Base-by-base conservation (phyloP, 2,888 invertebrate genomes). In the Neocrepidodera transversa region DNA sequence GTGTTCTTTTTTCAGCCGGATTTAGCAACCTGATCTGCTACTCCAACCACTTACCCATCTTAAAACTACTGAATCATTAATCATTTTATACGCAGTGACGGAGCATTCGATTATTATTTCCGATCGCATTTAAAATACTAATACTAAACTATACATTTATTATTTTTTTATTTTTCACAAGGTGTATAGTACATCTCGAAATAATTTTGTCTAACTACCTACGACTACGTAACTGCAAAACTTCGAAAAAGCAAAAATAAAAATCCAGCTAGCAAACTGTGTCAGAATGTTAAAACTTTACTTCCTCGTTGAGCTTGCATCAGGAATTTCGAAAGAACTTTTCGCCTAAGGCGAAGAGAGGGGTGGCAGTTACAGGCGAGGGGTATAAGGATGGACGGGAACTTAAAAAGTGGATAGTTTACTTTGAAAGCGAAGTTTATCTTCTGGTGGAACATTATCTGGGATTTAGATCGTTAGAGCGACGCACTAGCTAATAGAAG, bases 381-480 rank as follows among this genome's bases (percentile, higher is more conserved):
- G 20, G 17, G 17, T 26, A 32, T 10, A 43, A 36, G 17, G 30
- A 45, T n/a, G 20, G 8, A 11, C 32, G 42, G n/a, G 23, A 40
- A 57, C 57, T 50, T 43, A 61, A 61, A 57, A 57, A 61, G 48
- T 53, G 52, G 53, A 53, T 58, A 58, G 58, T 58, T 58, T 58
- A 58, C 58, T 47, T 32, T 42, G 56, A 52, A 40, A 61, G 61
- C 57, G 8, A 47, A 54, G 36, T 54, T 54, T 47, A 54, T 54
- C 56, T 57, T 47, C 23, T 32, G 49, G 32, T 56, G 50, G 53
- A 40, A 50, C 53, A 53, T 45, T 57, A 61, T 61, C 61, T 47
- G 16, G 61, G 45, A 61, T 61, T 53, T 36, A 23, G 56, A 61
- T 61, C 61, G 53, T 32, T 8, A 17, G 53, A 43, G 18, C 32